These are phyloP conservation scores for Fulica atra DNA, from an alignment of 2,113 vertebrate genomes.

Conservation along the genomic window DNA sequence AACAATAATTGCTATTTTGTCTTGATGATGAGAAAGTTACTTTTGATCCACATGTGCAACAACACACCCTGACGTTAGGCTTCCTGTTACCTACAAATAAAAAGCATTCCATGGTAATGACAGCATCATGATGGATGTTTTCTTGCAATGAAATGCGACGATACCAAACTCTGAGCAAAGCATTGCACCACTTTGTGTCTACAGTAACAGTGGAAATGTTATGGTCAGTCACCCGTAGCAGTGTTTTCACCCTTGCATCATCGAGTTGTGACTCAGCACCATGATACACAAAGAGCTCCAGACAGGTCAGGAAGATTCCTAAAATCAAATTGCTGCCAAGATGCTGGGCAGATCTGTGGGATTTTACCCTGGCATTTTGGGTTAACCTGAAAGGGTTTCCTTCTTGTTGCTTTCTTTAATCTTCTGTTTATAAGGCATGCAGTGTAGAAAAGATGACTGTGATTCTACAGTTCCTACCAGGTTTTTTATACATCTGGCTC, in stretches of 20 bases:
- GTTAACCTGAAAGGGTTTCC: constrained; percentile 17
- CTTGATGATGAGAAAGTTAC: not conserved
- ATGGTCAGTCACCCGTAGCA: not conserved
- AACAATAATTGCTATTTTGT: not conserved
- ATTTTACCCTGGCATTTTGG: not conserved
- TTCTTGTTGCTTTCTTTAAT: constrained; percentile 7
- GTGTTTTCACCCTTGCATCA: not conserved
- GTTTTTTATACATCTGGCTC: not conserved
- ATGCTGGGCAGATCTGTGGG: not conserved
- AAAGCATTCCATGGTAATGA: not conserved
- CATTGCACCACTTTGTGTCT: not conserved
- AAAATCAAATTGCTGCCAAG: not conserved
- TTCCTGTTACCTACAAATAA: not conserved
- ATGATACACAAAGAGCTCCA: not conserved
- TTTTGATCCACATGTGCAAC: not conserved
- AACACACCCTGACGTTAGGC: not conserved
- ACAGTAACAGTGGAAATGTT: not conserved
- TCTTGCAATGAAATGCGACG: not conserved
- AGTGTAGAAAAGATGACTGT: not conserved
- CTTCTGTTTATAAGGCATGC: not conserved
- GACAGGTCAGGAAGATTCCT: not conserved
- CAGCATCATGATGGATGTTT: not conserved
- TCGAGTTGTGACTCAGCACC: not conserved
- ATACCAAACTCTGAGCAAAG: not conserved
- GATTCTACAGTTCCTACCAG: constrained; percentile 2